Conservation (phyloP, 2,797 vertebrate species). For the Glyptemys insculpta region DNA sequence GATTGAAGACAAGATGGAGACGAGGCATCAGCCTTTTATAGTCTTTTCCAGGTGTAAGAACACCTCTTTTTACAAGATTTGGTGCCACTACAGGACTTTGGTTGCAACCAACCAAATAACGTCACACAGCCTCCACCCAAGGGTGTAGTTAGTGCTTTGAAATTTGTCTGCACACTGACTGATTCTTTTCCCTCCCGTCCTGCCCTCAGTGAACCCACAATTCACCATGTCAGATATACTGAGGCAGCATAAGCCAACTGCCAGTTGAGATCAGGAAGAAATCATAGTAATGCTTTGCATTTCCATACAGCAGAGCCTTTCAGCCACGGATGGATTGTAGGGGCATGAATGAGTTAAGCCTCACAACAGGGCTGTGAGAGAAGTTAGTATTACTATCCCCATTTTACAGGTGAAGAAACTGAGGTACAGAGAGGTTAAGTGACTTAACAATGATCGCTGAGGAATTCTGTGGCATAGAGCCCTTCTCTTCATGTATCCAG, state of each 20-base stretch:
- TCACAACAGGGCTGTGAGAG: background rate
- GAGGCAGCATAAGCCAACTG: background rate
- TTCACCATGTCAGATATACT: background rate
- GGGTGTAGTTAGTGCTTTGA: background rate
- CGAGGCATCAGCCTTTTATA: too few species aligned
- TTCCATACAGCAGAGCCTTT: background rate
- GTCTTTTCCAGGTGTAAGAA: too few species aligned
- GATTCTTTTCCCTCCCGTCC: background rate
- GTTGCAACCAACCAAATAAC: too few species aligned
- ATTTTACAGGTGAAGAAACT: background rate
- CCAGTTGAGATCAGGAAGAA: background rate
- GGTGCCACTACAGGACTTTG: too few species aligned
- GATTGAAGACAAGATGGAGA: too few species aligned
- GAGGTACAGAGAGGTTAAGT: rapidly evolving
- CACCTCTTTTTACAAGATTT: too few species aligned
- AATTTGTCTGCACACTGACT: background rate
- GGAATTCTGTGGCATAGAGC: background rate
- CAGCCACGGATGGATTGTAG: rapidly evolving
- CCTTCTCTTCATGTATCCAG: background rate
- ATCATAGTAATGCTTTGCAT: background rate
- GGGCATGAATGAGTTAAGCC: background rate
- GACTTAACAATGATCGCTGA: background rate
- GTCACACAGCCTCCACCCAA: background rate
- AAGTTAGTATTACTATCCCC: background rate
- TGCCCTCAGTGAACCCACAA: background rate